phyloP scores from a whole-genome alignment of 2,113 vertebrate species.

The Sinocyclocheilus grahami region DNA sequence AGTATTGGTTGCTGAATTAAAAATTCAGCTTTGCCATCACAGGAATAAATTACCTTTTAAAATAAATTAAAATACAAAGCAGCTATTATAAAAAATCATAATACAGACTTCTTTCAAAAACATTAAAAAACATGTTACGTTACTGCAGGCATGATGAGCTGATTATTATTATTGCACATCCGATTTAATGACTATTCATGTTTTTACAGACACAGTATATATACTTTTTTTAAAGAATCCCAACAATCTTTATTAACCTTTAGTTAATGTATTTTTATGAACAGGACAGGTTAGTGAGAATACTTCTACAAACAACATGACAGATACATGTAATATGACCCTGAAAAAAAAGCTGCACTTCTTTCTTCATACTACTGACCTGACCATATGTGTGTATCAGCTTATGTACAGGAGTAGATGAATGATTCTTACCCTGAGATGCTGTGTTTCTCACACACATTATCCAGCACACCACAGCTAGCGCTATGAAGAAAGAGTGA shows the following conservation, averaged over 20 bases:
- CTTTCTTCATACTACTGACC: background rate
- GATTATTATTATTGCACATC: background rate
- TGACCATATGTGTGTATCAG: background rate
- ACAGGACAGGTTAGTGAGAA: background rate
- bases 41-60: background rate
- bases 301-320: background rate
- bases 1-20: background rate
- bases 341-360: background rate
- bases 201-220: background rate
- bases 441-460: background rate
- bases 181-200: background rate
- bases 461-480: conserved; percentile 20
- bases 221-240: background rate
- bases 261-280: background rate
- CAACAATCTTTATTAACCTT: background rate
- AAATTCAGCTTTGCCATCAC: background rate
- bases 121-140: background rate
- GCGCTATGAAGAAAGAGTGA: conserved; percentile 19
- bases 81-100: background rate
- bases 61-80: background rate
- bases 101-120: background rate
- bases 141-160: background rate
- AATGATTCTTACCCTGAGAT: conserved; percentile 40
- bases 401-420: background rate
- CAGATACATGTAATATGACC: background rate